Percentiles rank a stretch among this genome's conserved stretches.
These are phyloP conservation scores for Hyposoter dolosus DNA, from an alignment of 2,888 invertebrate genomes.

Conservation along the genomic window DNA sequence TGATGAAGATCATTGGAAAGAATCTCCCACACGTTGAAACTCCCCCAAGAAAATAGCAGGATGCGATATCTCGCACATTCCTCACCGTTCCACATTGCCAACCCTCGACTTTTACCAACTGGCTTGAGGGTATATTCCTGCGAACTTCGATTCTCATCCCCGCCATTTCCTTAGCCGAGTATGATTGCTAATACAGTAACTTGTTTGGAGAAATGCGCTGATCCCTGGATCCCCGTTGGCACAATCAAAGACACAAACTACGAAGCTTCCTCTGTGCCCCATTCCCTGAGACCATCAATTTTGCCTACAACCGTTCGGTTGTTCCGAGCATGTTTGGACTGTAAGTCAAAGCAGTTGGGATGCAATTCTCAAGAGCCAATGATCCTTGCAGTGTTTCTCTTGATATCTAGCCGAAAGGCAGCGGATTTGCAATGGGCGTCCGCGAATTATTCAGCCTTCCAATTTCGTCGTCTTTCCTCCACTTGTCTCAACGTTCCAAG, in stretches of 20 bases:
- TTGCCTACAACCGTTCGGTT: background rate
- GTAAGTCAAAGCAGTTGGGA: background rate
- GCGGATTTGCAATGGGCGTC: no score
- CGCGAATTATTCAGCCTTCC: no score
- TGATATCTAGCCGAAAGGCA: background rate
- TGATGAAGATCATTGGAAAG: background rate
- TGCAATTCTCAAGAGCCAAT: background rate
- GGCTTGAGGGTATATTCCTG: background rate
- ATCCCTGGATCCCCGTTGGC: conserved; percentile 10
- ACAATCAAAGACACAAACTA: conserved; percentile 26
- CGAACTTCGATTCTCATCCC: background rate
- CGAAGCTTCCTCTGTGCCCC: background rate
- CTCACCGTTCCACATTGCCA: conserved; percentile 2
- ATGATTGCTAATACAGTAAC: conserved; percentile 9
- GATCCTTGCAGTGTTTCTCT: background rate
- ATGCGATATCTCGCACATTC: background rate
- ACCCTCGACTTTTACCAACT: conserved; percentile 13
- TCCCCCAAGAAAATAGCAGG: background rate
- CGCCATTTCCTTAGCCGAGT: background rate
- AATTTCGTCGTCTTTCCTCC: no score
- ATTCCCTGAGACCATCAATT: background rate
- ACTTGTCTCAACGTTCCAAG: background rate
- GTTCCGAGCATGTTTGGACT: background rate
- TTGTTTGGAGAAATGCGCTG: background rate
- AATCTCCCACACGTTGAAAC: background rate